Evolutionary conservation across 2,797 vertebrate species (phyloP).

Genomic region (Tympanoctomys barrerae): DNA sequence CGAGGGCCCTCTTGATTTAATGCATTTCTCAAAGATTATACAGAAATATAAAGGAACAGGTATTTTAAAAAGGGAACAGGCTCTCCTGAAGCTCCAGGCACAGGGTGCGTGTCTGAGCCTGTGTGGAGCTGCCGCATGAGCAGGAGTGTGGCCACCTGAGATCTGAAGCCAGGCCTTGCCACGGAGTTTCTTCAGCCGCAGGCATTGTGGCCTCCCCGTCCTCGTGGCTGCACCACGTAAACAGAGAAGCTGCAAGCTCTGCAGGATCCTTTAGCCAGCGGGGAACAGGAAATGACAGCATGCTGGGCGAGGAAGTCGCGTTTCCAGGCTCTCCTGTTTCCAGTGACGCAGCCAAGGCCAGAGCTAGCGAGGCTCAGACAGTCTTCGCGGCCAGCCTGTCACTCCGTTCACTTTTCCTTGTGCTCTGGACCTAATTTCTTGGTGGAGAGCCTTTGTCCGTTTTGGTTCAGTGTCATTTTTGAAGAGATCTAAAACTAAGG

Average conservation of each 20-base stretch:
- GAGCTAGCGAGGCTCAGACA: background rate
- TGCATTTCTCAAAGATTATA: background rate
- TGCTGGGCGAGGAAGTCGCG: too few relatives aligned
- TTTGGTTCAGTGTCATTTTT: background rate
- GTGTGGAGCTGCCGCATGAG: accelerated
- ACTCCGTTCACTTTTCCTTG: background rate
- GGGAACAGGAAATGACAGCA: background rate
- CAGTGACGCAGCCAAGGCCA: background rate
- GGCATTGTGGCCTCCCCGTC: background rate
- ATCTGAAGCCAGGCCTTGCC: background rate
- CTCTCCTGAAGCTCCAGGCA: background rate
- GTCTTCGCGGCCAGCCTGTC: background rate
- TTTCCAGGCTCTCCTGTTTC: background rate
- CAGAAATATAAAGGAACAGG: background rate
- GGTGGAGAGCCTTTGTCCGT: background rate
- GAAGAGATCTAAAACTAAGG: background rate
- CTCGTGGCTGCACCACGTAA: background rate
- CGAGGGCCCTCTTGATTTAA: background rate
- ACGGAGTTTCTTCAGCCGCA: accelerated
- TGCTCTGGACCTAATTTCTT: background rate
- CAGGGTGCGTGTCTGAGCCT: background rate
- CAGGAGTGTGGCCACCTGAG: background rate
- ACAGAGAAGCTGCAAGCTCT: background rate
- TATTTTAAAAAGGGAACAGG: too few relatives aligned
- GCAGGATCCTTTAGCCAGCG: background rate